Percentiles rank a stretch among this genome's conserved stretches.
Conservation (phyloP, 2,888 invertebrate genomes). For the Agrypnus murinus region DNA sequence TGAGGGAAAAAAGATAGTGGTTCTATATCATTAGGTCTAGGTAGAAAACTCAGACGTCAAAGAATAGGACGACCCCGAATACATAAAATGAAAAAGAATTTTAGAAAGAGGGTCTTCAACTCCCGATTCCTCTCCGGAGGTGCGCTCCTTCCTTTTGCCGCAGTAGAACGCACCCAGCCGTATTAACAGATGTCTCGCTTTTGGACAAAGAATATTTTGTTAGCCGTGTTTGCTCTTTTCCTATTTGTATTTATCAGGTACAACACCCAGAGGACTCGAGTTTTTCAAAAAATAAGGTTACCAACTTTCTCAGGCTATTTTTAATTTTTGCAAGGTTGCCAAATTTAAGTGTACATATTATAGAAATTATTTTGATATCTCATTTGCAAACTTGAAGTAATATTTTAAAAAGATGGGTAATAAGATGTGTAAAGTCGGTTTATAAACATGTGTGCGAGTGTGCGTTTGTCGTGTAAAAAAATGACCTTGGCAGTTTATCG, state of each 20-base stretch:
- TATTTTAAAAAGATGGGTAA: not conserved
- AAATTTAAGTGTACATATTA: not conserved
- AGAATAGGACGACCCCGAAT: constrained; percentile 44
- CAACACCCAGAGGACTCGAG: not conserved
- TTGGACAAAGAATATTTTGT: constrained; percentile 51
- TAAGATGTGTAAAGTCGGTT: not conserved
- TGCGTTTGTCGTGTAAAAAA: constrained; percentile 33
- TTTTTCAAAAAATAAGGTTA: constrained; percentile 31
- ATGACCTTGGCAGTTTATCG: constrained; percentile 52
- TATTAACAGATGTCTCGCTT: constrained; percentile 53
- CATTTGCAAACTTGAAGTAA: too few relatives aligned
- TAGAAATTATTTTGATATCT: too few relatives aligned
- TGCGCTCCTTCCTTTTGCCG: constrained; percentile 2
- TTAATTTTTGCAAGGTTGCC: constrained; percentile 15
- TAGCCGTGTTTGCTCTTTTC: constrained; percentile 49
- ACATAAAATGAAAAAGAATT: constrained; percentile 41
- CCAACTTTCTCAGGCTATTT: constrained; percentile 24
- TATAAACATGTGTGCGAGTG: not conserved
- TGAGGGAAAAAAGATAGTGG: constrained; percentile 30
- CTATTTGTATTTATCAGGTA: constrained; percentile 36
- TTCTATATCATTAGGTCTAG: constrained; percentile 47
- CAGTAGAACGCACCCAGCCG: constrained; percentile 35
- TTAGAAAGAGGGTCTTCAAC: constrained; percentile 43
- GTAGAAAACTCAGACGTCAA: constrained; percentile 26
- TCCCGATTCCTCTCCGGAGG: constrained; percentile 9